A percentile compares a stretch with the other conserved stretches of the same genome.
Conservation (phyloP, 2,797 vertebrate species). For the Sebastes elongatus region DNA sequence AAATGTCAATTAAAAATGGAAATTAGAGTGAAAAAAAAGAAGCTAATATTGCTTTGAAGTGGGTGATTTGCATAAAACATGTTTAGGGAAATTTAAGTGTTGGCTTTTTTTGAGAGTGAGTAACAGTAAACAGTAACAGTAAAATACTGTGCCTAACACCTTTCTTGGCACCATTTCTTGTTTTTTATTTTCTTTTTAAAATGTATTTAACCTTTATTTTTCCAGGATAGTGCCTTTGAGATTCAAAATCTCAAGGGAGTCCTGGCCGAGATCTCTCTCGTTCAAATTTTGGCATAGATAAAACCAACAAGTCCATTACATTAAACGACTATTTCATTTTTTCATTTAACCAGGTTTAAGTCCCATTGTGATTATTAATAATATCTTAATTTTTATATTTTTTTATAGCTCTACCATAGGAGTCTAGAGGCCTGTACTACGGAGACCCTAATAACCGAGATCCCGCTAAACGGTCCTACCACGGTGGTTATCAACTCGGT, state of each 20-base stretch:
- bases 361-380: not conserved
- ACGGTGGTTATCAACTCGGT: no score
- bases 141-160: not conserved
- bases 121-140: not conserved
- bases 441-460: no score
- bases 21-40: constrained; percentile 13
- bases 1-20: constrained; percentile 46
- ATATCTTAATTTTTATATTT: not conserved
- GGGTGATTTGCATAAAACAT: constrained; percentile 22
- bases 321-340: not conserved
- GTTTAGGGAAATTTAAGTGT: not conserved
- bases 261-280: not conserved
- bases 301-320: not conserved
- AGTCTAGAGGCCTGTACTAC: no score
- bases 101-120: not conserved
- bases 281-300: not conserved
- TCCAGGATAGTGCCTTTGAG: no score
- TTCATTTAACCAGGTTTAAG: not conserved
- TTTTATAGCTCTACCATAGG: no score
- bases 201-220: not conserved
- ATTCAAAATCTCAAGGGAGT: no score
- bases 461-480: no score
- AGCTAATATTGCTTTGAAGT: not conserved
- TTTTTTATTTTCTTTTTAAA: not conserved
- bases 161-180: not conserved